Conservation (phyloP, 2,113 vertebrate genomes). For the Alligator sinensis region DNA sequence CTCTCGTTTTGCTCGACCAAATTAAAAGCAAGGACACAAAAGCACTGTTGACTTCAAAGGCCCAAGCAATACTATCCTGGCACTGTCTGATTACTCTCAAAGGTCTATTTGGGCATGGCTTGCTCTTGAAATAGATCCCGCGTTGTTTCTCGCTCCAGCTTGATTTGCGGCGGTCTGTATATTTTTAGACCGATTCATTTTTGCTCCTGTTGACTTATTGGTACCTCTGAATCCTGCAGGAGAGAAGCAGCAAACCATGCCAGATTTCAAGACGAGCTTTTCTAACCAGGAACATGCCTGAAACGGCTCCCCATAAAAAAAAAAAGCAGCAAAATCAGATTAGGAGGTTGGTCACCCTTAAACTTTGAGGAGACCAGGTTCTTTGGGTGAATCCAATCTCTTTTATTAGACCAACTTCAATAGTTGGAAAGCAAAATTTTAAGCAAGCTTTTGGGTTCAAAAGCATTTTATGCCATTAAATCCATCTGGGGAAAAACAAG, state of each 20-base stretch:
- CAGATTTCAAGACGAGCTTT: no score
- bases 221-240: no score
- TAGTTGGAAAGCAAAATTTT: no score
- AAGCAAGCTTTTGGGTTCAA: no score
- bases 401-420: no score
- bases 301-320: neutral
- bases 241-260: no score
- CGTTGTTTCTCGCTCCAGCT: neutral
- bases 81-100: slow-evolving; percentile 10
- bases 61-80: neutral
- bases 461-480: neutral
- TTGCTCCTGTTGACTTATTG: neutral
- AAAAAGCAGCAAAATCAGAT: neutral
- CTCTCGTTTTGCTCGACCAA: neutral
- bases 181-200: slow-evolving; percentile 9
- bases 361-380: neutral
- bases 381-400: no score
- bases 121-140: neutral
- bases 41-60: neutral
- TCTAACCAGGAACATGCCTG: neutral
- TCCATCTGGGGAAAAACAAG: neutral
- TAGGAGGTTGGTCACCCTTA: neutral
- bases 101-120: neutral
- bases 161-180: neutral
- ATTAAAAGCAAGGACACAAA: slow-evolving; percentile 8